These are phyloP conservation scores for Lasioglossum oenotherae DNA, from an alignment of 2,888 invertebrate genomes.

Conservation along the genomic window DNA sequence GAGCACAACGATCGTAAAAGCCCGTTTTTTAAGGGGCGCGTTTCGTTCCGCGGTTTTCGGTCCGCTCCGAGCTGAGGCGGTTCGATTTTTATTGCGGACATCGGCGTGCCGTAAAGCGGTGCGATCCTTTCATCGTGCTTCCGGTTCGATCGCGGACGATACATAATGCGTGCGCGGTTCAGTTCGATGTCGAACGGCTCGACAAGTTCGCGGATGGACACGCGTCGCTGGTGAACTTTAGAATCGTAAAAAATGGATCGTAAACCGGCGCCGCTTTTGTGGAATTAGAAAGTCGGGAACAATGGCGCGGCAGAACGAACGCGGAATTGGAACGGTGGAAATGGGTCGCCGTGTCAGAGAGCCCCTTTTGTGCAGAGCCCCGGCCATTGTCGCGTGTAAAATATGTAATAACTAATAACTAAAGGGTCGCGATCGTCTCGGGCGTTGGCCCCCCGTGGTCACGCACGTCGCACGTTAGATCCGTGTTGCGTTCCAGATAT, in stretches of 20 bases:
- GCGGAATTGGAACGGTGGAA: not conserved
- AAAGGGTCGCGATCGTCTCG: not conserved
- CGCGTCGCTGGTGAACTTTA: constrained; percentile 24
- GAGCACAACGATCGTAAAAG: not conserved
- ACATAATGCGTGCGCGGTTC: constrained; percentile 18
- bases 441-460: not conserved
- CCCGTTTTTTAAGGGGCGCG: constrained; percentile 5
- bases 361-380: not conserved
- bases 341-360: constrained; percentile 1
- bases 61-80: not conserved
- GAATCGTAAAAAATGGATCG: constrained; percentile 55
- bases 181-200: constrained; percentile 14
- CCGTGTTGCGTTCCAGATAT: not conserved
- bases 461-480: not conserved
- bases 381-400: not conserved
- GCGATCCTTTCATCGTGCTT: constrained; percentile 8
- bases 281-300: constrained; percentile 6
- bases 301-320: not conserved
- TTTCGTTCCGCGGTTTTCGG: not conserved
- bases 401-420: not conserved
- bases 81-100: constrained; percentile 35
- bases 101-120: constrained; percentile 22
- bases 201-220: constrained; percentile 24
- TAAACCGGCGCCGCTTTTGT: constrained; percentile 41
- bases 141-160: constrained; percentile 5